Evolutionary conservation across 2,888 invertebrate species (phyloP).

Genomic region (Graphium colonna): DNA sequence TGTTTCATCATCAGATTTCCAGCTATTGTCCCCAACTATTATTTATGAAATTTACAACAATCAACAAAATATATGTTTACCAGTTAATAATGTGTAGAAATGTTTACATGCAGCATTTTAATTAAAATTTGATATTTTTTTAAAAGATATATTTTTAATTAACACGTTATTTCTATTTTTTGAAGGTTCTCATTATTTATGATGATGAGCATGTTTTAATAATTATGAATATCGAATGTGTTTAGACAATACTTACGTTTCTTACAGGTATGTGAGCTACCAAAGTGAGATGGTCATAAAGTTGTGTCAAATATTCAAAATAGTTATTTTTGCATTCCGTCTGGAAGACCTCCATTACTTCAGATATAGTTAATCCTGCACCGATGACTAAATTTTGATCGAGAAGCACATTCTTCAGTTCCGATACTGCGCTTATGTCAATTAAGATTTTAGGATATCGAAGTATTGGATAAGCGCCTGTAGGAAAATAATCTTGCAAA

Average conservation of each 20-base stretch:
- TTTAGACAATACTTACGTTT: conserved; percentile 83
- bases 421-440: conserved; percentile 81
- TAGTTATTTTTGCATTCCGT: conserved; percentile 49
- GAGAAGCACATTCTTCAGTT: conserved; percentile 68
- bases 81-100: too few relatives aligned
- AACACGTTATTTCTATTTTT: too few relatives aligned
- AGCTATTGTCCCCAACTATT: conserved; percentile 72
- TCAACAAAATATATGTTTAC: too few relatives aligned
- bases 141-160: too few relatives aligned
- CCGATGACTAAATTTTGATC: conserved; percentile 77
- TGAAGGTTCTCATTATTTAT: too few relatives aligned
- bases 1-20: conserved; percentile 86
- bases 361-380: conserved; percentile 79
- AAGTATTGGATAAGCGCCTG: conserved; percentile 66
- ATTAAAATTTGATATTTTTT: too few relatives aligned
- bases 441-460: conserved; percentile 77
- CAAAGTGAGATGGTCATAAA: conserved; percentile 83
- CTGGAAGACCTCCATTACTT: conserved; percentile 73
- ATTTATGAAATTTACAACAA: too few relatives aligned
- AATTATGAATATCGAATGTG: too few relatives aligned
- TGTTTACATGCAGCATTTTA: too few relatives aligned
- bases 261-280: conserved; percentile 87
- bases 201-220: too few relatives aligned
- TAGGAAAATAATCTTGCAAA: conserved; percentile 11
- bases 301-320: conserved; percentile 79